Conservation (phyloP, 2,888 invertebrate species). For the Reticulitermes lucifugus region DNA sequence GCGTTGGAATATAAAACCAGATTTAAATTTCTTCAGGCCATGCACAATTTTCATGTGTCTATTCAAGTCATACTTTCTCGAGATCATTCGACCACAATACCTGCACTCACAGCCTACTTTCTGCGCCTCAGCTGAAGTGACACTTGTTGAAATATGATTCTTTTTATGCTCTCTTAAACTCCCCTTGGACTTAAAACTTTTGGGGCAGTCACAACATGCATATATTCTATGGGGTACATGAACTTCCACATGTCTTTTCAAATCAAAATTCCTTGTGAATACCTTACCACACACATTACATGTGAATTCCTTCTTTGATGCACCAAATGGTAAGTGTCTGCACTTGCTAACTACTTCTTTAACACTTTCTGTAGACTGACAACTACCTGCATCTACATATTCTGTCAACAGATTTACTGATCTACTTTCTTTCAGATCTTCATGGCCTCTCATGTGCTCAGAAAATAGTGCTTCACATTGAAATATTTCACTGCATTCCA, state of each 20-base stretch:
- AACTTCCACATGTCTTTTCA: constrained; percentile 12
- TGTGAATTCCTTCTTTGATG: not conserved
- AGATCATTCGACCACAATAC: not conserved
- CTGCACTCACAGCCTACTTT: constrained; percentile 11
- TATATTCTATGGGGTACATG: constrained; percentile 1
- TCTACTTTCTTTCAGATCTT: not conserved
- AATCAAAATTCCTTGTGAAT: constrained; percentile 7
- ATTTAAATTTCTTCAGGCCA: not conserved
- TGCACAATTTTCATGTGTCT: constrained; percentile 23
- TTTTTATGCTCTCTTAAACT: constrained; percentile 4
- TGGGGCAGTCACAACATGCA: not conserved
- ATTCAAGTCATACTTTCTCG: constrained; percentile 15
- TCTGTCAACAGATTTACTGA: not conserved
- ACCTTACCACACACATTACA: constrained; percentile 4
- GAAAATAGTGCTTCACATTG: constrained; percentile 34
- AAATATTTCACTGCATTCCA: constrained; percentile 36
- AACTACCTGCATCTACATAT: not conserved
- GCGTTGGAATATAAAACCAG: not conserved
- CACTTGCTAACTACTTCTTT: not conserved
- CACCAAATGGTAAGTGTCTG: not conserved
- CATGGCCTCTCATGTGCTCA: constrained; percentile 32
- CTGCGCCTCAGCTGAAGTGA: not conserved
- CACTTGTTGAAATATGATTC: not conserved
- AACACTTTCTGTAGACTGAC: not conserved
- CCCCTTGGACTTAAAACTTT: constrained; percentile 2